Evolutionary conservation across 2,113 vertebrate genomes (phyloP), one percentile per base, ranked within the genome.

Genomic region (Oenanthe melanoleuca): DNA sequence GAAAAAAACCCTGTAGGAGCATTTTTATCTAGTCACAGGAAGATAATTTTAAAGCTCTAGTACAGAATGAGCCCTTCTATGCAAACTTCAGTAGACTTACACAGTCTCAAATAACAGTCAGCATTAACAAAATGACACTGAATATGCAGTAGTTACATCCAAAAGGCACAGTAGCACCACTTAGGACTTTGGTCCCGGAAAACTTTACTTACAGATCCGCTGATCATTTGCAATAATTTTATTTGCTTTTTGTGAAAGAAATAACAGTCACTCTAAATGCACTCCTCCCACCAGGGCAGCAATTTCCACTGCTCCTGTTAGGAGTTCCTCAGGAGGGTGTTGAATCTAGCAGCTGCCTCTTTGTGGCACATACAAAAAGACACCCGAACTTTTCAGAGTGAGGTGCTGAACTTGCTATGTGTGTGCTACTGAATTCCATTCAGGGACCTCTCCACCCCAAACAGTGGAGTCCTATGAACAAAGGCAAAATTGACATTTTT

Each of bases 401-500:
- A 95, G 75, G 88, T 92, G 95, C 64, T 6, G 57, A 96, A 97
- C 96, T 92, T 92, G 88, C 49, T 78, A 26, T 18, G 69, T 57
- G 49, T 64, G 45, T 79, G 95, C 42, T 71, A 92, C 85, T 74
- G 88, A 60, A 78, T 74, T 80, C 33, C 82, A 12, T 17, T 42
- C 71, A 38, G 23, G 50, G 59, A 80, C 71, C 65, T 56, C 73
- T 45, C 52, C 50, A 47, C 37, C 49, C 85, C 2, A 0, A 61
- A 65, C 8, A 77, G 42, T 6, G 18, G 19, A 80, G 59, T 33
- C 44, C 79, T 23, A 10, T 10, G 14, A 75, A 94, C 70, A 86
- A 72, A 40, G 29, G 67, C 67, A 93, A 44, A 70, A 83, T n/a
- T 63, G 73, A 65, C 67, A 44, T 50, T 79, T 71, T 57, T 67